A percentile compares a stretch with the other conserved stretches of the same genome.
Conservation (phyloP, 2,888 invertebrate species). For the Thalpophila matura region DNA sequence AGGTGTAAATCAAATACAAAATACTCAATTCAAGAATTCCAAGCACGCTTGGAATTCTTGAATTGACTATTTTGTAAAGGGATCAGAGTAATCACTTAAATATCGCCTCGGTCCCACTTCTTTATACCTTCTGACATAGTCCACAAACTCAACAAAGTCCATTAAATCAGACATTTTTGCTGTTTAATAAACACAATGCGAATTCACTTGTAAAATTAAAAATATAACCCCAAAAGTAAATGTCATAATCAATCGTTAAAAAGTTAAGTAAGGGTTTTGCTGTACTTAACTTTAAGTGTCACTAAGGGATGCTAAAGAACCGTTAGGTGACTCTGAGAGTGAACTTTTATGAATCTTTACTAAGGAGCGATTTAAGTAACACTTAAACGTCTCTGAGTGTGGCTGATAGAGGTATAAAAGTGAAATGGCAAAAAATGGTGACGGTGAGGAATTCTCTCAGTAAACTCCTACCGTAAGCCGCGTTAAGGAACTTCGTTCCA, state of each 20-base stretch:
- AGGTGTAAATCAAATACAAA: slow-evolving; percentile 7
- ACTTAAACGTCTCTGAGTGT: not conserved
- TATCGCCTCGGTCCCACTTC: slow-evolving; percentile 12
- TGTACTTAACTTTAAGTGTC: not conserved
- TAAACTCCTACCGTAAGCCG: too few species aligned
- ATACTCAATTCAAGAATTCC: too few species aligned
- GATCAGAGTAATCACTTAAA: slow-evolving; percentile 24
- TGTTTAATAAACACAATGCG: too few species aligned
- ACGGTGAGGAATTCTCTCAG: too few species aligned
- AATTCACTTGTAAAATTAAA: too few species aligned
- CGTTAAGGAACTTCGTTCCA: too few species aligned
- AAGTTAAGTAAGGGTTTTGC: not conserved
- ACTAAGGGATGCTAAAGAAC: not conserved
- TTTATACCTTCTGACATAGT: slow-evolving; percentile 10
- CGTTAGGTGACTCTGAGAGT: not conserved
- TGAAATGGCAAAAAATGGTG: not conserved
- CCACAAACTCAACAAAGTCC: slow-evolving; percentile 6
- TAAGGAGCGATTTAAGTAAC: slow-evolving; percentile 1
- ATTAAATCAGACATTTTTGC: slow-evolving; percentile 6
- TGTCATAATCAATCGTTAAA: slow-evolving; percentile 7
- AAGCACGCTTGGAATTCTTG: slow-evolving; percentile 27
- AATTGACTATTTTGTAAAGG: slow-evolving; percentile 31
- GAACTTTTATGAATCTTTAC: not conserved
- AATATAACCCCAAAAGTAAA: slow-evolving; percentile 1
- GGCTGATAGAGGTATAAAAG: not conserved